These are phyloP conservation scores for Microctonus hyperodae DNA, from an alignment of 2,888 invertebrate genomes.

Conservation along the genomic window DNA sequence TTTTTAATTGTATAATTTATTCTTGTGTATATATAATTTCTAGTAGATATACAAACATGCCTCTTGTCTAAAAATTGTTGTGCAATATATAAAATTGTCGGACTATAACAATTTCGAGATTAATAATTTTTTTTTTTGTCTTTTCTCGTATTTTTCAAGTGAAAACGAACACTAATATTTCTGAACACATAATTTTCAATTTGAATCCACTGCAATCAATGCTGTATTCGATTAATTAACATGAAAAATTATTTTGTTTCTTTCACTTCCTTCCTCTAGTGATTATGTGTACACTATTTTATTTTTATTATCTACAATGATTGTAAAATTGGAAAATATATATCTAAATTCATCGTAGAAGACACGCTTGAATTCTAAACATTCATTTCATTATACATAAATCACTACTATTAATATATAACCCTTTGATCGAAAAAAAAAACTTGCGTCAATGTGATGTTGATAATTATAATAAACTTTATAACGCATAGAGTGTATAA, in stretches of 20 bases:
- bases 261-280: background rate
- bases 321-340: conserved; percentile 27
- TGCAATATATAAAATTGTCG: conserved; percentile 13
- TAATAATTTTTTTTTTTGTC: background rate
- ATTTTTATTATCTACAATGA: conserved; percentile 12
- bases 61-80: conserved; percentile 13
- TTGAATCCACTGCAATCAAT: background rate
- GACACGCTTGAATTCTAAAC: conserved; percentile 1
- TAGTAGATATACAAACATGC: conserved; percentile 20
- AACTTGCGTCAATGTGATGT: background rate
- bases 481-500: background rate
- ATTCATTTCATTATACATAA: background rate
- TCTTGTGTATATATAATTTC: conserved; percentile 6
- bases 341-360: conserved; percentile 9
- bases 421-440: background rate
- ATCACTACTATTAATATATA: background rate
- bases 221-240: too few relatives aligned
- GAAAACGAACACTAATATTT: background rate
- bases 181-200: background rate
- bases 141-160: background rate
- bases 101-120: background rate
- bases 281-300: background rate
- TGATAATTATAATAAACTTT: background rate
- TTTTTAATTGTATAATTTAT: conserved; percentile 9
- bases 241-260: background rate